phyloP scores from a whole-genome alignment of 2,888 invertebrate species.

The Ethmia dodecea region DNA sequence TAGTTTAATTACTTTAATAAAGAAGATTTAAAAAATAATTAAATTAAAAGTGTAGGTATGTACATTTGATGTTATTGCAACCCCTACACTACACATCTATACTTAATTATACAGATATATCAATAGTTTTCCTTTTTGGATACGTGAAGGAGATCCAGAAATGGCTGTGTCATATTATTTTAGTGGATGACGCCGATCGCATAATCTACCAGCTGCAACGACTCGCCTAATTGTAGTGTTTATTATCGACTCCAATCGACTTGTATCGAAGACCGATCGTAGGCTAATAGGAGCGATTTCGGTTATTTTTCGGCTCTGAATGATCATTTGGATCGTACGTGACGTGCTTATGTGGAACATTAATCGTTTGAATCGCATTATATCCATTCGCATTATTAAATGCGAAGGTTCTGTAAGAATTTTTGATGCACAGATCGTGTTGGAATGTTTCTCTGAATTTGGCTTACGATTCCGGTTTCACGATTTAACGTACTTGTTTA shows the following conservation, averaged over 20 bases:
- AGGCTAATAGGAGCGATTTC: conserved; percentile 68
- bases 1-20: no score
- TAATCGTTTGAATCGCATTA: conserved; percentile 71
- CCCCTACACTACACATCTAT: conserved; percentile 44
- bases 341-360: conserved; percentile 69
- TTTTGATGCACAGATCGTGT: conserved; percentile 54
- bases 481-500: no score
- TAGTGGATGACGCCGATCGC: conserved; percentile 71
- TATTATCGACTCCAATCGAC: conserved; percentile 68
- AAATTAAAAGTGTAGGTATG: no score
- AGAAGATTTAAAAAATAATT: no score
- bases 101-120: conserved; percentile 55
- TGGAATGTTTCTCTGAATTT: conserved; percentile 57
- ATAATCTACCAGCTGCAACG: conserved; percentile 70
- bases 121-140: conserved; percentile 60
- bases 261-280: conserved; percentile 63
- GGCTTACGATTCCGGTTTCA: no score
- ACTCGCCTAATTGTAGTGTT: conserved; percentile 68
- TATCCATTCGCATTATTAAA: conserved; percentile 70
- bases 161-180: conserved; percentile 77
- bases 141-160: conserved; percentile 58
- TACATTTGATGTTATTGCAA: conserved; percentile 34
- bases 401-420: conserved; percentile 71
- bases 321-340: conserved; percentile 70
- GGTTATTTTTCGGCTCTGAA: conserved; percentile 66